Conservation (phyloP, 2,113 vertebrate genomes). For the Pterophyllum scalare region DNA sequence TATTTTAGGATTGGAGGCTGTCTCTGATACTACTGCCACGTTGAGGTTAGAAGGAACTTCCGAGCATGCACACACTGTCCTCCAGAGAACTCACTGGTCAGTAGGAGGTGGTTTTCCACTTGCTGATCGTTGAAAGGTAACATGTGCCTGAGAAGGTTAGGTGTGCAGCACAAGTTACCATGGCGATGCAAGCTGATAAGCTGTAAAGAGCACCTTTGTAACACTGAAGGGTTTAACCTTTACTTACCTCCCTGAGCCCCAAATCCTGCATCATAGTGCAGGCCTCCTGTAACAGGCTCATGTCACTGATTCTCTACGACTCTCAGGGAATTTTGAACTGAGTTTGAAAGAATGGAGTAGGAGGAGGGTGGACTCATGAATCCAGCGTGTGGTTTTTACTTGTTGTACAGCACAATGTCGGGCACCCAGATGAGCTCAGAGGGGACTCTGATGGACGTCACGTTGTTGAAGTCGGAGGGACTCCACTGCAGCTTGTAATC, state of each 20-base stretch:
- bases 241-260: not conserved
- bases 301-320: not conserved
- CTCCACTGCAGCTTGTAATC: slow-evolving; percentile 93
- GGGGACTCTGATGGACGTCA: slow-evolving; percentile 92
- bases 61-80: not conserved
- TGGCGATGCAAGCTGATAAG: not conserved
- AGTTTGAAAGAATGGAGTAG: not conserved
- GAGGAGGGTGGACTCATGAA: not conserved
- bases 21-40: not conserved
- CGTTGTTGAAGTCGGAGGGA: slow-evolving; percentile 86
- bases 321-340: not conserved
- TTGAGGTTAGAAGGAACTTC: not conserved
- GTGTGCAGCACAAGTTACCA: not conserved
- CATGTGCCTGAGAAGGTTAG: not conserved
- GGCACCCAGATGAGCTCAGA: slow-evolving; percentile 91
- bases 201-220: not conserved
- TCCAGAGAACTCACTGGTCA: not conserved
- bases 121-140: not conserved
- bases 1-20: not conserved
- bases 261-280: not conserved
- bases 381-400: slow-evolving; percentile 80
- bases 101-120: not conserved
- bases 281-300: not conserved
- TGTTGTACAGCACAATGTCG: slow-evolving; percentile 95
- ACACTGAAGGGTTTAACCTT: not conserved